These are phyloP conservation scores for Mesochorus sp. DNA, from an alignment of 2,888 invertebrate genomes.

Conservation along the genomic window DNA sequence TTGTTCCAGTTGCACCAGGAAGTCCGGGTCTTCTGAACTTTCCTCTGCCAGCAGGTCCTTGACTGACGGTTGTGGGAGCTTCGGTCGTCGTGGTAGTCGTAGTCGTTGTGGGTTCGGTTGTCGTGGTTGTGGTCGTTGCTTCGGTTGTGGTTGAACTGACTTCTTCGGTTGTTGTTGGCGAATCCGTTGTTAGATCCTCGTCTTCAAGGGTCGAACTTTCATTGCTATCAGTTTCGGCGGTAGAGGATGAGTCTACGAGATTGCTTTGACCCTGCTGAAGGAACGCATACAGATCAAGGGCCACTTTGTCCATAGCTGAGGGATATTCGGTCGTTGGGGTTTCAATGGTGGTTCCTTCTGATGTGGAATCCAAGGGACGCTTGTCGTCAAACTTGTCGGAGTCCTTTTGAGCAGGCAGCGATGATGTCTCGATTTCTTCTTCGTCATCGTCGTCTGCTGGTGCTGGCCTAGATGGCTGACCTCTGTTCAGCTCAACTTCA, in stretches of 20 bases:
- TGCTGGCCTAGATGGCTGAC: constrained; percentile 67
- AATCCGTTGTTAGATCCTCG: constrained; percentile 78
- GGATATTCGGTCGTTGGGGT: constrained; percentile 86
- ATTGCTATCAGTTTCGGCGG: constrained; percentile 84
- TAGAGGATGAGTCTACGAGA: constrained; percentile 76
- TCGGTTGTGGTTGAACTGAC: constrained; percentile 79
- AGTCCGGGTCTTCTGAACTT: constrained; percentile 74
- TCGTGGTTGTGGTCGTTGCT: constrained; percentile 81
- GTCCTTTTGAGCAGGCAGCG: constrained; percentile 51
- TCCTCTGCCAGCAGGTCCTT: constrained; percentile 74
- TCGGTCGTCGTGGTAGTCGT: constrained; percentile 83
- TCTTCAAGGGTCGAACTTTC: constrained; percentile 83
- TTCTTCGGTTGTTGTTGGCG: constrained; percentile 82
- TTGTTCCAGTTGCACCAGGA: constrained; percentile 61
- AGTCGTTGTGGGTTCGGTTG: constrained; percentile 80
- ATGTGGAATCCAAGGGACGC: constrained; percentile 40
- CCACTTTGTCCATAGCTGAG: constrained; percentile 91
- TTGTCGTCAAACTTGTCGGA: constrained; percentile 49
- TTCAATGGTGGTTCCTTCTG: constrained; percentile 72
- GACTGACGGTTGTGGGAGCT: constrained; percentile 74
- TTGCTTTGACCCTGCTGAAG: constrained; percentile 86
- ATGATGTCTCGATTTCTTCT: constrained; percentile 53
- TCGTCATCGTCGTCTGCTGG: constrained; percentile 60
- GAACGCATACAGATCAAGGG: constrained; percentile 92
- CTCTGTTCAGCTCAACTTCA: constrained; percentile 72